A percentile compares a stretch with the other conserved stretches of the same genome.
Evolutionary conservation across 2,888 invertebrate species (phyloP).

Genomic region (Tinea trinotella): DNA sequence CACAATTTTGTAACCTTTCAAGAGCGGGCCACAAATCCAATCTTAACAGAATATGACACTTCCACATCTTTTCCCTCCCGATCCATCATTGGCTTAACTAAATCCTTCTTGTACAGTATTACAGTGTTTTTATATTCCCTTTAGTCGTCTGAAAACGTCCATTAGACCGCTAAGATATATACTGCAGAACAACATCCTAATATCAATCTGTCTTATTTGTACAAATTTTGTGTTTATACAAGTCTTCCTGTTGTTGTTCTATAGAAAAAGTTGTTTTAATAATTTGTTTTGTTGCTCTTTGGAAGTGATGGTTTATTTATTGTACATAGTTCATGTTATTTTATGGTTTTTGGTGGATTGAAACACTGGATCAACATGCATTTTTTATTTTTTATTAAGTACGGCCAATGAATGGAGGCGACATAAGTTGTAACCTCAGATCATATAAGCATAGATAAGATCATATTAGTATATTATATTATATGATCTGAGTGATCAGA

Average conservation of each 20-base stretch:
- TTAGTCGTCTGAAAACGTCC: constrained; percentile 16
- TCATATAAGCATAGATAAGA: too few relatives aligned
- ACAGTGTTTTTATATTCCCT: constrained; percentile 41
- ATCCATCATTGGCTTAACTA: constrained; percentile 44
- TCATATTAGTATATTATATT: too few relatives aligned
- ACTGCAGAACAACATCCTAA: neutral
- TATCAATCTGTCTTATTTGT: neutral
- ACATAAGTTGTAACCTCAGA: too few relatives aligned
- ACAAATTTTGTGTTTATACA: constrained; percentile 4
- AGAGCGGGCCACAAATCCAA: neutral
- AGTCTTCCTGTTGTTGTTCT: neutral
- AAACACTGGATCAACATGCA: too few relatives aligned
- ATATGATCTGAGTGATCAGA: too few relatives aligned
- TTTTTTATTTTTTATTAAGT: too few relatives aligned
- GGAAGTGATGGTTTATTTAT: too few relatives aligned
- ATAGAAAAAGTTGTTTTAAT: neutral
- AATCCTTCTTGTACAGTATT: constrained; percentile 47
- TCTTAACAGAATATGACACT: neutral
- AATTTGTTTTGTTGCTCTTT: neutral
- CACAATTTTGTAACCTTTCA: neutral
- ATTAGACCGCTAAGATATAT: constrained; percentile 17
- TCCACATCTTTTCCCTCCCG: constrained; percentile 23
- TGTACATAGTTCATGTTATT: too few relatives aligned
- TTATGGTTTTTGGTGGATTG: too few relatives aligned
- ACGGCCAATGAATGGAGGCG: too few relatives aligned